These are phyloP conservation scores for Antennarius striatus DNA, from an alignment of 2,113 vertebrate genomes.

Conservation along the genomic window DNA sequence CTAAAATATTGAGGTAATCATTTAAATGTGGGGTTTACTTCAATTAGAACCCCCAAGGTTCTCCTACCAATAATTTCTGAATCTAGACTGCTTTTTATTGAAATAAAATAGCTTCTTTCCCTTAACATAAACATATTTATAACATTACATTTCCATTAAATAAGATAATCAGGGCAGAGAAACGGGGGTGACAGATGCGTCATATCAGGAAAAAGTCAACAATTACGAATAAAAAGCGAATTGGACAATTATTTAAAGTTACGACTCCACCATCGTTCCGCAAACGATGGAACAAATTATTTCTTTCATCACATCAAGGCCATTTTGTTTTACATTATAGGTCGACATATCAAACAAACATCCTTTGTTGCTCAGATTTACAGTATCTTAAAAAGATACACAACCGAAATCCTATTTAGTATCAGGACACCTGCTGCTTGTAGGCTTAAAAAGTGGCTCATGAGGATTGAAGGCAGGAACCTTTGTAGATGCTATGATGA, in stretches of 20 bases:
- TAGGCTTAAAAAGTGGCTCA: background rate
- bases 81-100: background rate
- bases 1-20: conserved; percentile 19
- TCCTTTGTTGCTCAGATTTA: background rate
- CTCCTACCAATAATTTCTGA: conserved; percentile 1
- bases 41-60: conserved; percentile 21
- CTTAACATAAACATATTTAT: conserved; percentile 21
- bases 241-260: conserved; percentile 36
- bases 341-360: conserved; percentile 6
- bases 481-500: background rate
- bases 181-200: conserved; percentile 48
- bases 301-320: conserved; percentile 50
- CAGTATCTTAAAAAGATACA: background rate
- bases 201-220: conserved; percentile 2
- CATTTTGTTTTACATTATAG: conserved; percentile 41
- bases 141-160: conserved; percentile 64
- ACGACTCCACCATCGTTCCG: conserved; percentile 23
- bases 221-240: conserved; percentile 55
- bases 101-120: conserved; percentile 14
- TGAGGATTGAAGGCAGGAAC: background rate
- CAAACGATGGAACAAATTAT: conserved; percentile 37
- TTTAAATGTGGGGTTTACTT: conserved; percentile 12
- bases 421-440: background rate
- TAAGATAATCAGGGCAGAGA: conserved; percentile 52
- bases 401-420: background rate